Conservation (phyloP, 2,888 invertebrate genomes). For the Linnaemya tessellans region DNA sequence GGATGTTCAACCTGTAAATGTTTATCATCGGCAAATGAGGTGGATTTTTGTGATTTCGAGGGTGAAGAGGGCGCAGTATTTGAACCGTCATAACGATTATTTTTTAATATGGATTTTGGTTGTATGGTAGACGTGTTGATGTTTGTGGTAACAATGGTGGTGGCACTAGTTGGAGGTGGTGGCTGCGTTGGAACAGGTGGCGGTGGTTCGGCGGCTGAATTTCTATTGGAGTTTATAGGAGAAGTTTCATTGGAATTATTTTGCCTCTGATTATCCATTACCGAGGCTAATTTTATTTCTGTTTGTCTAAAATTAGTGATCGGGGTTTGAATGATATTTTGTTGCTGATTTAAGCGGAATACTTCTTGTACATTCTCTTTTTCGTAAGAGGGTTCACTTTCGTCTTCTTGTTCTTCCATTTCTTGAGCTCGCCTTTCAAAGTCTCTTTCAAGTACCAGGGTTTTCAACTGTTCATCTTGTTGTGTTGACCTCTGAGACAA, state of each 20-base stretch:
- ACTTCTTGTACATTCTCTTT: slow-evolving; percentile 84
- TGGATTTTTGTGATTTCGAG: slow-evolving; percentile 82
- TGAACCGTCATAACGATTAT: slow-evolving; percentile 80
- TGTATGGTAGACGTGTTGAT: slow-evolving; percentile 75
- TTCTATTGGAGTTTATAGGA: slow-evolving; percentile 76
- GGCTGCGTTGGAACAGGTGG: slow-evolving; percentile 66
- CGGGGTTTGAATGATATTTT: slow-evolving; percentile 83
- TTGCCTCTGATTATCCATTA: slow-evolving; percentile 70
- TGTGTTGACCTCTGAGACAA: slow-evolving; percentile 88
- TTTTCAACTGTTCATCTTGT: slow-evolving; percentile 94
- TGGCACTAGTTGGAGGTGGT: slow-evolving; percentile 37
- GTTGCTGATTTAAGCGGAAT: slow-evolving; percentile 83
- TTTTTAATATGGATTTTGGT: slow-evolving; percentile 83
- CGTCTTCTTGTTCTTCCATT: slow-evolving; percentile 88
- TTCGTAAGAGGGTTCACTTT: slow-evolving; percentile 84
- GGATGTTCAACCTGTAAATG: slow-evolving; percentile 79
- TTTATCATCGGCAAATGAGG: slow-evolving; percentile 83
- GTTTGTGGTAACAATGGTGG: slow-evolving; percentile 70
- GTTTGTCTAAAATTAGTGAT: slow-evolving; percentile 83
- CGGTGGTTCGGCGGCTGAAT: slow-evolving; percentile 69
- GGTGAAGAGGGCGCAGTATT: slow-evolving; percentile 81
- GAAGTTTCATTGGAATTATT: slow-evolving; percentile 76
- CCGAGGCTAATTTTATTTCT: slow-evolving; percentile 80
- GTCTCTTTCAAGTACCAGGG: slow-evolving; percentile 95
- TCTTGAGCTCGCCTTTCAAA: slow-evolving; percentile 96